Evolutionary conservation across 2,888 invertebrate genomes (phyloP).

Genomic region (Acanthosepion lycidas): DNA sequence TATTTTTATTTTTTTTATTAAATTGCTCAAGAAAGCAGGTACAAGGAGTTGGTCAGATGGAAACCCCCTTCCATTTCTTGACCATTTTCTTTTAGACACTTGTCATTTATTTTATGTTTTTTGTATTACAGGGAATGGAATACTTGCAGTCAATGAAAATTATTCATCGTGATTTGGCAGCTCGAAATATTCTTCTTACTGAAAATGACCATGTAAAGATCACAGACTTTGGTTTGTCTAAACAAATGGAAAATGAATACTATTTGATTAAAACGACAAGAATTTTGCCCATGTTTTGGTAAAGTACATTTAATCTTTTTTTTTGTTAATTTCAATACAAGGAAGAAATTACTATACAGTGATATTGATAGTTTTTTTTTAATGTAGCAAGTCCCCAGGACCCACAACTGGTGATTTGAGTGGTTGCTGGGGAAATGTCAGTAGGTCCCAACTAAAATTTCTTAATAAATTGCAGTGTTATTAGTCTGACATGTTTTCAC

Average conservation of each 20-base stretch:
- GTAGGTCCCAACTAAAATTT: too few relatives aligned
- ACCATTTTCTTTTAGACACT: background rate
- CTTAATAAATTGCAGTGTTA: too few relatives aligned
- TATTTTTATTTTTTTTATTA: too few relatives aligned
- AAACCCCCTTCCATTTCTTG: too few relatives aligned
- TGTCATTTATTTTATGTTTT: background rate
- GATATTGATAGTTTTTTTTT: too few relatives aligned
- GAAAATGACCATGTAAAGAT: conserved; percentile 2
- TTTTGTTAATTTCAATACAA: too few relatives aligned
- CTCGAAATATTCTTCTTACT: conserved; percentile 34
- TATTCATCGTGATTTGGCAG: conserved; percentile 38
- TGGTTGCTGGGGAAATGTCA: too few relatives aligned
- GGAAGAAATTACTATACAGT: too few relatives aligned
- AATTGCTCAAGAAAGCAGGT: too few relatives aligned
- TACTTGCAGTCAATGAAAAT: background rate
- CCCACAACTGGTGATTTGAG: too few relatives aligned
- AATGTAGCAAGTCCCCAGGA: too few relatives aligned
- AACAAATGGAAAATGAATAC: background rate
- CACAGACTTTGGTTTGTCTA: conserved; percentile 36
- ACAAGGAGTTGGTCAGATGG: background rate
- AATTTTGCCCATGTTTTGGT: background rate
- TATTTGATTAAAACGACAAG: background rate
- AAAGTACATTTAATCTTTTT: background rate
- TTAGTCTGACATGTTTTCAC: too few relatives aligned
- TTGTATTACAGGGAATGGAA: background rate